phyloP scores from a whole-genome alignment of 1,140 invertebrate genomes.

The Drosophila ficusphila region DNA sequence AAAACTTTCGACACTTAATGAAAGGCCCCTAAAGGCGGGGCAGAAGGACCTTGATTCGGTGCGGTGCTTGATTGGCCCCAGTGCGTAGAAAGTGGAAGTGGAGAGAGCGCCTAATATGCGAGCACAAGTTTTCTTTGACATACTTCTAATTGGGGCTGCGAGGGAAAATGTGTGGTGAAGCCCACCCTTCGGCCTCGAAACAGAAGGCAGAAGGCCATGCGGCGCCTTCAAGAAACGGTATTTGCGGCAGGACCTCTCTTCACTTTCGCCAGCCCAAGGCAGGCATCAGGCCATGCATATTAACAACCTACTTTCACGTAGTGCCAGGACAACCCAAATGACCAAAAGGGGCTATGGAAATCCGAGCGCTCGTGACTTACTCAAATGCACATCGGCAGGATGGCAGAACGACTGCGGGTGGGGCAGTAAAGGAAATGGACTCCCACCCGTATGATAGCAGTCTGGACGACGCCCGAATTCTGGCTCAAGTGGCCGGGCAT shows the following conservation, averaged over 20 bases:
- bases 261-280: slow-evolving; percentile 12
- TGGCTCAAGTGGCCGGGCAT: slow-evolving; percentile 64
- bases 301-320: slow-evolving; percentile 79
- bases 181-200: slow-evolving; percentile 1
- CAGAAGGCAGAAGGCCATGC: neutral
- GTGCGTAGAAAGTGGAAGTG: slow-evolving; percentile 67
- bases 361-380: slow-evolving; percentile 60
- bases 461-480: slow-evolving; percentile 31
- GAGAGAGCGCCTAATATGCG: slow-evolving; percentile 55
- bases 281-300: slow-evolving; percentile 79
- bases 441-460: slow-evolving; percentile 24
- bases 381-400: slow-evolving; percentile 65
- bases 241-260: neutral
- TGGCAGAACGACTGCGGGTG: slow-evolving; percentile 14
- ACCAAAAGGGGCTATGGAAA: slow-evolving; percentile 48
- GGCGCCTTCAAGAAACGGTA: neutral
- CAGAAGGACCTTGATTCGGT: slow-evolving; percentile 23
- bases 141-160: slow-evolving; percentile 64
- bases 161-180: no score
- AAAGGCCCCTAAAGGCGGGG: slow-evolving; percentile 36
- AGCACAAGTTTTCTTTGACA: slow-evolving; percentile 75
- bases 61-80: slow-evolving; percentile 58
- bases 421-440: slow-evolving; percentile 44
- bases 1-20: slow-evolving; percentile 81
- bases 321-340: slow-evolving; percentile 56